Conservation (phyloP, 2,113 vertebrate genomes). For the Blennius ocellaris region DNA sequence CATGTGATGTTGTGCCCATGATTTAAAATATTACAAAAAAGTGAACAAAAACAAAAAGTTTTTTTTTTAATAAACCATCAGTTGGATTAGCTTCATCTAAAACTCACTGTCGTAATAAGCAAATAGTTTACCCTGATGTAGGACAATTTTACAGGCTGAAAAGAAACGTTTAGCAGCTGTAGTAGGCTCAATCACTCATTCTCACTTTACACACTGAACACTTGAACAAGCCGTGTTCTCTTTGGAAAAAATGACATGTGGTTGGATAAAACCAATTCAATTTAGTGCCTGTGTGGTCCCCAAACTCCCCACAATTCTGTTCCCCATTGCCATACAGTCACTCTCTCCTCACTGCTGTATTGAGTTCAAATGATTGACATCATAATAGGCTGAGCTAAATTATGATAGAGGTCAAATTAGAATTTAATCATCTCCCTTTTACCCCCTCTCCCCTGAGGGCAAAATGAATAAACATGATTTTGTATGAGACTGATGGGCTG, state of each 20-base stretch:
- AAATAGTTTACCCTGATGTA: slow-evolving; percentile 34
- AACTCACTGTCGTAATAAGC: slow-evolving; percentile 19
- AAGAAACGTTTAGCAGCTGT: slow-evolving; percentile 26
- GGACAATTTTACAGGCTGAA: slow-evolving; percentile 35
- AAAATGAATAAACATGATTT: slow-evolving; percentile 81
- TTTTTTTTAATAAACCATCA: not conserved
- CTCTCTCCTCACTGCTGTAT: slow-evolving; percentile 54
- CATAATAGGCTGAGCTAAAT: slow-evolving; percentile 80
- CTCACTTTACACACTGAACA: slow-evolving; percentile 49
- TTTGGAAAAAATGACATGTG: slow-evolving; percentile 62
- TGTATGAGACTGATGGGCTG: slow-evolving; percentile 67
- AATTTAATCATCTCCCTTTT: slow-evolving; percentile 82
- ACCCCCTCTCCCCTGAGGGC: slow-evolving; percentile 70
- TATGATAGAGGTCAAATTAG: slow-evolving; percentile 84
- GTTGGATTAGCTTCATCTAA: slow-evolving; percentile 9
- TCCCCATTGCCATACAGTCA: slow-evolving; percentile 39
- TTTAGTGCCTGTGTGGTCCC: slow-evolving; percentile 65
- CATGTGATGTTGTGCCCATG: not conserved
- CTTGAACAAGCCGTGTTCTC: slow-evolving; percentile 59
- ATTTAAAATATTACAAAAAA: not conserved
- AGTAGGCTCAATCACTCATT: slow-evolving; percentile 39
- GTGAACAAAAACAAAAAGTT: not conserved
- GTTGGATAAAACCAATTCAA: slow-evolving; percentile 70
- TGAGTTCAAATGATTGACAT: slow-evolving; percentile 79
- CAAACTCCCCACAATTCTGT: slow-evolving; percentile 66